These are phyloP conservation scores for Mythimna loreyi DNA, from an alignment of 2,888 invertebrate genomes.

Conservation along the genomic window DNA sequence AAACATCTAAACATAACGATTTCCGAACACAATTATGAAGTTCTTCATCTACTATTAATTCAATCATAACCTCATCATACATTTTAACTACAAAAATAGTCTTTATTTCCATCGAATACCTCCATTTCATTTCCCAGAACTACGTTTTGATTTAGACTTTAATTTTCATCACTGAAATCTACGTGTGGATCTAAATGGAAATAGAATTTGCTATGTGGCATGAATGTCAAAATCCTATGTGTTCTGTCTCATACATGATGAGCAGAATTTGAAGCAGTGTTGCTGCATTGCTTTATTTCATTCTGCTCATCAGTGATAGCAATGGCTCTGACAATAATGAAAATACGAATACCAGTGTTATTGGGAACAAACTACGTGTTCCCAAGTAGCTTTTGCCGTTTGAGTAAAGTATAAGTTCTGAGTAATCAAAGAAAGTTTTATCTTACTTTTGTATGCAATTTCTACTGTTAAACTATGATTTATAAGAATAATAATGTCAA, in stretches of 20 bases:
- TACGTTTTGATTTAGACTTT: slow-evolving; percentile 11
- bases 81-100: neutral
- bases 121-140: slow-evolving; percentile 17
- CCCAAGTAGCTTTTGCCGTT: slow-evolving; percentile 20
- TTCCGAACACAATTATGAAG: neutral
- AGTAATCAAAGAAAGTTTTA: neutral
- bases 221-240: slow-evolving; percentile 37
- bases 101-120: neutral
- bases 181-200: slow-evolving; percentile 42
- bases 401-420: slow-evolving; percentile 6
- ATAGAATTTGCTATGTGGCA: slow-evolving; percentile 18
- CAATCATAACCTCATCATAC: neutral
- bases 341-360: neutral
- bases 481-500: neutral
- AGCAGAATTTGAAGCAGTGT: slow-evolving; percentile 1
- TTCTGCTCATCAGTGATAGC: too few species aligned
- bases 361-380: neutral
- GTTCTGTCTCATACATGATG: slow-evolving; percentile 6
- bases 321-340: neutral
- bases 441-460: neutral
- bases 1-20: too few species aligned
- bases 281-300: too few species aligned
- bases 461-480: neutral
- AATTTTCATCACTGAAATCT: slow-evolving; percentile 37
- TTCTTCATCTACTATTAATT: neutral